Evolutionary conservation across 2,797 vertebrate species (phyloP).

Genomic region (Gobio occitaniae): DNA sequence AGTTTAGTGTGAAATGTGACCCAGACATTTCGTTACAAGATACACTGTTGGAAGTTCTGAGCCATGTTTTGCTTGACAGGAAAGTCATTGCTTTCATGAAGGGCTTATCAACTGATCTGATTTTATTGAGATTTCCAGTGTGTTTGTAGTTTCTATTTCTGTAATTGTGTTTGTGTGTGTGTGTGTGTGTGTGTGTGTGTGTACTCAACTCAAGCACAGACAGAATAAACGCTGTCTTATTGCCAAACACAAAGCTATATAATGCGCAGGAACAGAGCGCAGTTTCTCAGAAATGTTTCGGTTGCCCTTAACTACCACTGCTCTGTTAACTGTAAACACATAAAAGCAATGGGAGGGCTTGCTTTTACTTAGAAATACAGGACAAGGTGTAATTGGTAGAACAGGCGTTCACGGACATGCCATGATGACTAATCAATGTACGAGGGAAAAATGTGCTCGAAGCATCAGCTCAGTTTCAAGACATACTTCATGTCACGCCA

Average conservation of each 20-base stretch:
- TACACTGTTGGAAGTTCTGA: background rate
- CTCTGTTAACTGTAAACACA: background rate
- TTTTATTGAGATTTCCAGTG: background rate
- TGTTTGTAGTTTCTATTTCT: background rate
- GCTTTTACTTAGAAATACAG: background rate
- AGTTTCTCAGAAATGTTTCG: background rate
- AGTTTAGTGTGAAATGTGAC: background rate
- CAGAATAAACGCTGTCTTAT: background rate
- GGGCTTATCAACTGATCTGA: background rate
- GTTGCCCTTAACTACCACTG: background rate
- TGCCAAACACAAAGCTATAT: background rate
- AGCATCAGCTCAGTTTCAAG: background rate
- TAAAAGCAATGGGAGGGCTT: background rate
- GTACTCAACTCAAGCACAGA: background rate
- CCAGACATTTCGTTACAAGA: background rate
- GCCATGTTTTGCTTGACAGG: background rate
- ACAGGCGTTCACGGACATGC: background rate
- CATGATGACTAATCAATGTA: slow-evolving; percentile 2
- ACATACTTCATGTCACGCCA: background rate
- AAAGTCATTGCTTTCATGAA: background rate
- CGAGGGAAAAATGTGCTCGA: background rate
- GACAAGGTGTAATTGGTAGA: background rate
- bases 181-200: background rate
- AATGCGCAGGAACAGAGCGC: background rate
- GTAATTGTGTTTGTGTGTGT: background rate